phyloP scores from a whole-genome alignment of 2,113 vertebrate genomes.

The Austrofundulus limnaeus region DNA sequence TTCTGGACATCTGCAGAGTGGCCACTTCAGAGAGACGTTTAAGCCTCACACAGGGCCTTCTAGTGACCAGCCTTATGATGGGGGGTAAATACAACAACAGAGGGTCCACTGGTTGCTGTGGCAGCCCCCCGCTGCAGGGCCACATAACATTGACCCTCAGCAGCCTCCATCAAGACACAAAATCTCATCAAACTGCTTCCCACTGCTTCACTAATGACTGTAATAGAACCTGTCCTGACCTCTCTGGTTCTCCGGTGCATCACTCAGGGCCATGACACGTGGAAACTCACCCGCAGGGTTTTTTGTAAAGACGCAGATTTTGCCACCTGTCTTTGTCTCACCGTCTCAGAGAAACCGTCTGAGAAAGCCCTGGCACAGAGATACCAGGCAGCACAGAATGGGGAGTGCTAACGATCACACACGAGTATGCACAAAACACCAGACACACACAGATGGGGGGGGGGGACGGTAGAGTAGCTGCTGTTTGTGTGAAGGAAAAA shows the following conservation, averaged over 20 bases:
- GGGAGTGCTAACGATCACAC: conserved; percentile 36
- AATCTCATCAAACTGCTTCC: conserved; percentile 72
- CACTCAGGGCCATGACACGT: conserved; percentile 42
- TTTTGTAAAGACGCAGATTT: conserved; percentile 44
- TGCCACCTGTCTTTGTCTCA: conserved; percentile 64
- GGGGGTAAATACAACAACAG: conserved; percentile 60
- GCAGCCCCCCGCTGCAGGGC: conserved; percentile 54
- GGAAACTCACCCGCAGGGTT: conserved; percentile 45
- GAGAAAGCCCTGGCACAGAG: conserved; percentile 43
- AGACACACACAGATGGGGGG: conserved; percentile 63
- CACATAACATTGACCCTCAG: conserved; percentile 65
- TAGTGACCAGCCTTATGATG: conserved; percentile 39
- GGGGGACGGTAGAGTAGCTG: conserved; percentile 52
- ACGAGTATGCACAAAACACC: conserved; percentile 8
- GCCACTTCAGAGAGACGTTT: conserved; percentile 36
- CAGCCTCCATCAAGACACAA: conserved; percentile 47
- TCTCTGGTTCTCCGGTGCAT: conserved; percentile 47
- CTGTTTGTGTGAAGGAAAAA: conserved; percentile 55
- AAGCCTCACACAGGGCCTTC: conserved; percentile 57
- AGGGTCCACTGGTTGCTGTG: conserved; percentile 44
- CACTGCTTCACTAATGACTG: conserved; percentile 68
- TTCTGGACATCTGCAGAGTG: conserved; percentile 69
- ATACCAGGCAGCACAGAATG: conserved; percentile 35
- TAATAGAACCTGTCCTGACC: conserved; percentile 60
- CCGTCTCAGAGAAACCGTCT: conserved; percentile 48